phyloP scores from a whole-genome alignment of 1,140 invertebrate genomes.

The Ostrea edulis region DNA sequence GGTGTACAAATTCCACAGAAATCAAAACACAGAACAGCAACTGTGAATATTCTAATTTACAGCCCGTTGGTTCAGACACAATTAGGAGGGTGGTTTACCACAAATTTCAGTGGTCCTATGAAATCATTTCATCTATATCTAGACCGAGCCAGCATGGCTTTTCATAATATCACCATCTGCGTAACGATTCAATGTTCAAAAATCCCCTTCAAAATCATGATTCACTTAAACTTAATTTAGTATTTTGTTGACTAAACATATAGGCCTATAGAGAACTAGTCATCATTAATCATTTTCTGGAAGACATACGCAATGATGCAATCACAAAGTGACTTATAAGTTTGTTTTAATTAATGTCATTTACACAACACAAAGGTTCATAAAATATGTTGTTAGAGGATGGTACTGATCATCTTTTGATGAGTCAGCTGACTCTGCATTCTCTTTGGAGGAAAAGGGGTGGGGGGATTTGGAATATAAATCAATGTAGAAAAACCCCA shows the following conservation, averaged over 20 bases:
- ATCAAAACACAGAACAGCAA: not conserved
- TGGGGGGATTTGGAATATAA: too few relatives aligned
- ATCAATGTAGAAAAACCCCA: too few relatives aligned
- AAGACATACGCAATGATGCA: not conserved
- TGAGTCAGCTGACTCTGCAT: too few relatives aligned
- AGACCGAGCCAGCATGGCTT: too few relatives aligned
- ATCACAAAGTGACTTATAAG: too few relatives aligned
- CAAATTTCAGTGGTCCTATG: not conserved
- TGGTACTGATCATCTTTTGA: too few relatives aligned
- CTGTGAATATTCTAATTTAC: not conserved
- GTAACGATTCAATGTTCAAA: not conserved
- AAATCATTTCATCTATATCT: too few relatives aligned
- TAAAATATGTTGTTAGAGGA: too few relatives aligned
- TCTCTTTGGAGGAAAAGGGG: too few relatives aligned
- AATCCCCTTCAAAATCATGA: not conserved
- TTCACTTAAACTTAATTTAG: not conserved
- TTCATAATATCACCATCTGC: too few relatives aligned
- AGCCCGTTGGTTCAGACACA: not conserved
- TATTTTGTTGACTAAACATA: not conserved
- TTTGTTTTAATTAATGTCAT: too few relatives aligned
- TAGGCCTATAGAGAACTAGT: not conserved
- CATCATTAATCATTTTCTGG: not conserved
- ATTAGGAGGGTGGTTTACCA: not conserved
- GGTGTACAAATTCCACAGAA: not conserved
- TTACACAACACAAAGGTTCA: too few relatives aligned